A percentile compares a stretch with the other conserved stretches of the same genome.
phyloP scores from a whole-genome alignment of 1,140 invertebrate genomes.

The Scaptodrosophila lebanonensis region DNA sequence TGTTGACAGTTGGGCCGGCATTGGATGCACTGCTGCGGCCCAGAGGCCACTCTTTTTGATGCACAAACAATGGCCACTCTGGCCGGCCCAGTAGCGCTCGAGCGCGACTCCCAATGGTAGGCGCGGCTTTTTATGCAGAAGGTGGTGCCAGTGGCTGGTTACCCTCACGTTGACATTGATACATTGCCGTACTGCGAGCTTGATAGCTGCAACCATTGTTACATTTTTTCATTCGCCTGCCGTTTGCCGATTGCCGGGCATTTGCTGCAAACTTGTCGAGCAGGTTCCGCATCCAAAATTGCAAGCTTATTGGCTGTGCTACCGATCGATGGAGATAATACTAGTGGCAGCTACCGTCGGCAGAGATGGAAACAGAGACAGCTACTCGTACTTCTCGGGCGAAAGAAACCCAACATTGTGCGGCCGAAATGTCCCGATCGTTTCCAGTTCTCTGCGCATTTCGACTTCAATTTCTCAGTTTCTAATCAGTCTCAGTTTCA shows the following conservation, averaged over 20 bases:
- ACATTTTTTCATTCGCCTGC: constrained; percentile 23
- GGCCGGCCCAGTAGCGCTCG: constrained; percentile 1
- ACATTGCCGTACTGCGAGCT: constrained; percentile 59
- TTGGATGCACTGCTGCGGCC: constrained; percentile 7
- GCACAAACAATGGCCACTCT: constrained; percentile 39
- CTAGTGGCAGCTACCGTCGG: too few relatives aligned
- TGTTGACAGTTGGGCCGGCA: constrained; percentile 53
- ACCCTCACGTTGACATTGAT: constrained; percentile 56
- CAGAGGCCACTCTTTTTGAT: constrained; percentile 22
- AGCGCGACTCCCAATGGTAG: constrained; percentile 49
- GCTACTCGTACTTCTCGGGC: too few relatives aligned
- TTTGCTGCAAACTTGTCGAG: constrained; percentile 8
- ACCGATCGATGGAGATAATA: too few relatives aligned
- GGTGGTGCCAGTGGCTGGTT: constrained; percentile 34
- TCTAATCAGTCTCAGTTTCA: too few relatives aligned
- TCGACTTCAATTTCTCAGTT: too few relatives aligned
- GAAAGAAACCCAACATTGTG: too few relatives aligned
- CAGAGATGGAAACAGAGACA: too few relatives aligned
- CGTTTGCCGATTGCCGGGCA: not conserved
- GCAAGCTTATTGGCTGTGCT: too few relatives aligned
- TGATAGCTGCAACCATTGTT: constrained; percentile 69
- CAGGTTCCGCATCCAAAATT: too few relatives aligned
- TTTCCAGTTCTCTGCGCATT: too few relatives aligned
- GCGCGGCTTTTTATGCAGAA: constrained; percentile 12
- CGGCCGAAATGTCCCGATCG: too few relatives aligned